Conservation (phyloP, 2,888 invertebrate species). For the Catocala sponsa region DNA sequence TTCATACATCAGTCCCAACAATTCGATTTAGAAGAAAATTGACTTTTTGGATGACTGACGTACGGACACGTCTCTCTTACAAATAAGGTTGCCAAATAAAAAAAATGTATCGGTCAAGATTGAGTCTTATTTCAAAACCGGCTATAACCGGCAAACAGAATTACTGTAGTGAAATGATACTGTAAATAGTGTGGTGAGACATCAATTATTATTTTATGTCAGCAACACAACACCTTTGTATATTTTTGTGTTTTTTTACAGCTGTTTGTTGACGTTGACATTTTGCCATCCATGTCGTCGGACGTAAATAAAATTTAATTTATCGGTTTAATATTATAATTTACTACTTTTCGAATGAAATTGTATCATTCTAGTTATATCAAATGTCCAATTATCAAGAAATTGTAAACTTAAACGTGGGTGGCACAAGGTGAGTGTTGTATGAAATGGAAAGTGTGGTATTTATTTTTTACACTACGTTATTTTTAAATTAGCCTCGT, state of each 20-base stretch:
- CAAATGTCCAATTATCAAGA: constrained; percentile 84
- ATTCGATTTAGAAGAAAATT: constrained; percentile 78
- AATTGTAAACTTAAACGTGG: constrained; percentile 98
- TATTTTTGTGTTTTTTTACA: constrained; percentile 44
- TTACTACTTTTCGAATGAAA: constrained; percentile 29
- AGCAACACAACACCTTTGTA: constrained; percentile 27
- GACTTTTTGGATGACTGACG: constrained; percentile 79
- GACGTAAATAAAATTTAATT: constrained; percentile 44
- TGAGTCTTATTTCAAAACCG: constrained; percentile 20
- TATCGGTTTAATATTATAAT: constrained; percentile 9
- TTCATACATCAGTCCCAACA: constrained; percentile 83
- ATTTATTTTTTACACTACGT: constrained; percentile 15
- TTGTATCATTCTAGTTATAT: constrained; percentile 28
- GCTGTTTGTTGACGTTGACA: constrained; percentile 61
- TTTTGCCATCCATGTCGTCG: constrained; percentile 31
- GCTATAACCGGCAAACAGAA: neutral
- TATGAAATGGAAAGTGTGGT: constrained; percentile 43
- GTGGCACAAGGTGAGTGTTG: constrained; percentile 94
- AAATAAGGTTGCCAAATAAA: constrained; percentile 64
- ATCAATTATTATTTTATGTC: constrained; percentile 1
- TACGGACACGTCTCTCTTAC: constrained; percentile 84
- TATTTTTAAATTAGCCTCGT: constrained; percentile 6
- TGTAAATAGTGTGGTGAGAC: too few species aligned
- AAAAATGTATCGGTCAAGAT: constrained; percentile 35
- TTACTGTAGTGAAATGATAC: too few species aligned